A percentile compares a stretch with the other conserved stretches of the same genome.
Conservation (phyloP, 2,113 vertebrate species). For the Labeo catla region DNA sequence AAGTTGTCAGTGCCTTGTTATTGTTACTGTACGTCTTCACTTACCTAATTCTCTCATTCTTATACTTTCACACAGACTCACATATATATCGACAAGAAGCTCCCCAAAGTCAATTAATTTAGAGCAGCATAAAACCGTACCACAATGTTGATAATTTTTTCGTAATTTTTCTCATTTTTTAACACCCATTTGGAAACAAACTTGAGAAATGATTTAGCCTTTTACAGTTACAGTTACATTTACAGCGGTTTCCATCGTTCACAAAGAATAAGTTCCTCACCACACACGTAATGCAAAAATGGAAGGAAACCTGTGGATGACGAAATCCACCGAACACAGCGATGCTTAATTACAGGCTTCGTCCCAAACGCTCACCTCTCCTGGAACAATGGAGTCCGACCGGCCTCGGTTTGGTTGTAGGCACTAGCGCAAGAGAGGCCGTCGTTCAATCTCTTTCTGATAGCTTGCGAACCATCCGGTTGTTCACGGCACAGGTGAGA, state of each 20-base stretch:
- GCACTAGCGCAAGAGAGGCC: slow-evolving; percentile 20
- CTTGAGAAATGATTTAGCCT: slow-evolving; percentile 22
- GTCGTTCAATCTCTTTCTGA: slow-evolving; percentile 25
- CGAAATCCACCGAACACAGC: slow-evolving; percentile 21
- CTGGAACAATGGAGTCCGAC: background rate
- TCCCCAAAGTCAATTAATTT: slow-evolving; percentile 37
- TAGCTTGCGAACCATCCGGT: slow-evolving; percentile 13
- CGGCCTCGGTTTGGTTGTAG: slow-evolving; percentile 11
- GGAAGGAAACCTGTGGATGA: slow-evolving; percentile 37
- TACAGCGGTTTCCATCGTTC: slow-evolving; percentile 26
- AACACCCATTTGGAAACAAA: slow-evolving; percentile 52
- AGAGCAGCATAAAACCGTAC: slow-evolving; percentile 54
- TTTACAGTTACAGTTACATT: slow-evolving; percentile 40
- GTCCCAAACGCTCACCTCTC: slow-evolving; percentile 24
- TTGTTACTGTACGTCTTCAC: background rate
- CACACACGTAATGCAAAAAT: slow-evolving; percentile 37
- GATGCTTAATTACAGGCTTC: slow-evolving; percentile 44
- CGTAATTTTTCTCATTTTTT: slow-evolving; percentile 57
- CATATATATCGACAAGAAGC: slow-evolving; percentile 22
- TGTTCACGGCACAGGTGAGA: slow-evolving; percentile 24
- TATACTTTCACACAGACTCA: slow-evolving; percentile 37
- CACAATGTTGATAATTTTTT: slow-evolving; percentile 51
- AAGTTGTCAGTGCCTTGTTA: slow-evolving; percentile 13
- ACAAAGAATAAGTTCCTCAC: slow-evolving; percentile 39
- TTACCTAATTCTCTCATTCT: slow-evolving; percentile 21